Percentiles rank a stretch among this genome's conserved stretches.
Evolutionary conservation across 1,140 invertebrate species (phyloP).

Genomic region (Drosophila oshimai): DNA sequence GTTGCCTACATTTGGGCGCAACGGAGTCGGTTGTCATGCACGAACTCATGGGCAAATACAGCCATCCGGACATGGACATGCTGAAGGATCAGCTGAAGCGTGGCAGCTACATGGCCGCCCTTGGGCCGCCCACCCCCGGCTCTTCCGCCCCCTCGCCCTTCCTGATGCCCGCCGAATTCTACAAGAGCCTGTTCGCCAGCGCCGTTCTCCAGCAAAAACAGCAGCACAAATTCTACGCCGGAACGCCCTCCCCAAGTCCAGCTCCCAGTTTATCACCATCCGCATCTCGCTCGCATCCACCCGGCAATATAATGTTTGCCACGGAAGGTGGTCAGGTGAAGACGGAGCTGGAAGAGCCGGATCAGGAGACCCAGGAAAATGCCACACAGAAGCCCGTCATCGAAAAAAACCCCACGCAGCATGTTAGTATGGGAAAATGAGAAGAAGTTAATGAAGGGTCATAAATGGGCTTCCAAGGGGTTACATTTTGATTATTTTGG

Average conservation of each 20-base stretch:
- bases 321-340: constrained; percentile 40
- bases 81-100: constrained; percentile 66
- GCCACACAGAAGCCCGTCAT: background rate
- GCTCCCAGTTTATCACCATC: constrained; percentile 9
- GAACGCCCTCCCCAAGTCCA: constrained; percentile 44
- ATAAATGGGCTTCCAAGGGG: constrained; percentile 23
- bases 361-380: constrained; percentile 1
- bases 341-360: constrained; percentile 31
- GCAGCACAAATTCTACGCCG: constrained; percentile 43
- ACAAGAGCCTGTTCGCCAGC: constrained; percentile 89
- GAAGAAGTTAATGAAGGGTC: constrained; percentile 33
- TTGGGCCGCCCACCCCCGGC: constrained; percentile 27
- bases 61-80: constrained; percentile 50
- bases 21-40: constrained; percentile 35
- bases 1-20: constrained; percentile 59
- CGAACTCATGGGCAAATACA: constrained; percentile 47
- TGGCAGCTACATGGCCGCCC: constrained; percentile 41
- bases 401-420: background rate
- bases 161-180: constrained; percentile 88
- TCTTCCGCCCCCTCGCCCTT: constrained; percentile 83
- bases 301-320: constrained; percentile 75
- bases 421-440: constrained; percentile 47
- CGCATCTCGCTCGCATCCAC: constrained; percentile 44
- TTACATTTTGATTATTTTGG: constrained; percentile 26
- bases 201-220: constrained; percentile 84